phyloP scores from a whole-genome alignment of 2,797 vertebrate species.

The Danio kyathit region DNA sequence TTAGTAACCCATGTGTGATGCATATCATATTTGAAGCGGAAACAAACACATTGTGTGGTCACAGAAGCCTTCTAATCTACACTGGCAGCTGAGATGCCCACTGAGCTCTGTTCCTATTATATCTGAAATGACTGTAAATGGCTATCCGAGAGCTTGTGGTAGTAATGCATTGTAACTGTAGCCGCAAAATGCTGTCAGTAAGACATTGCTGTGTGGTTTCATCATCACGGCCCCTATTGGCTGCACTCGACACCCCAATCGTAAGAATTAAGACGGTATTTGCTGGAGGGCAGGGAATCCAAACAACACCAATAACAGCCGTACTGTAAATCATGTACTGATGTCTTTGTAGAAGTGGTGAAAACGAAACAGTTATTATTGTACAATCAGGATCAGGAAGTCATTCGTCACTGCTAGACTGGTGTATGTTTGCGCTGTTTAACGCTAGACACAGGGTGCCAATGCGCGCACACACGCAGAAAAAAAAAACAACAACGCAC shows the following conservation, averaged over 20 bases:
- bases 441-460: conserved; percentile 34
- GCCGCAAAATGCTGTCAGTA: conserved; percentile 25
- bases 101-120: conserved; percentile 21
- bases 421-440: conserved; percentile 27
- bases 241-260: conserved; percentile 19
- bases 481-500: conserved; percentile 46
- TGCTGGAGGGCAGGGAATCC: not conserved
- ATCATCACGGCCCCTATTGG: conserved; percentile 49
- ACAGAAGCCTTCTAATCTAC: conserved; percentile 16
- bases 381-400: conserved; percentile 51
- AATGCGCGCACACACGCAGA: not conserved
- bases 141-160: conserved; percentile 1
- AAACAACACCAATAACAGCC: not conserved
- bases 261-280: conserved; percentile 9
- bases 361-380: conserved; percentile 27
- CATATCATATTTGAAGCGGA: too few relatives aligned
- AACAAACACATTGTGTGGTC: not conserved
- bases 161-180: conserved; percentile 29
- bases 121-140: conserved; percentile 39
- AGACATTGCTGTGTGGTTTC: conserved; percentile 58
- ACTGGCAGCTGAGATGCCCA: conserved; percentile 7
- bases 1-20: not conserved
- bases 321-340: not conserved
- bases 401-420: conserved; percentile 30
- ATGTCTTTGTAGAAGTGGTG: not conserved